phyloP scores from a whole-genome alignment of 2,888 invertebrate genomes.

The Trachelus troglodyta region DNA sequence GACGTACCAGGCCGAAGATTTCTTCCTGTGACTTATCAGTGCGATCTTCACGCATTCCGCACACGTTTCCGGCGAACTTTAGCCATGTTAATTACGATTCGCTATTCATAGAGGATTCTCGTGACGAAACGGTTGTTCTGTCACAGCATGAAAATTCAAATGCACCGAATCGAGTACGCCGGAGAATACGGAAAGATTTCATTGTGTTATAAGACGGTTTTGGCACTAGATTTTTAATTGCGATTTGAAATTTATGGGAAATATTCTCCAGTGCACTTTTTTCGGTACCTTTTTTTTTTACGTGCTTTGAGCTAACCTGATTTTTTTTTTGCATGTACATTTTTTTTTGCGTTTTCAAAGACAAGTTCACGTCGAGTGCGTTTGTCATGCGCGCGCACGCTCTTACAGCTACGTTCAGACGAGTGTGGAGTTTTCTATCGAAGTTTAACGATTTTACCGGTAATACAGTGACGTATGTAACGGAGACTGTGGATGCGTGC shows the following conservation, averaged over 20 bases:
- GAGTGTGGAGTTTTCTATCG: neutral
- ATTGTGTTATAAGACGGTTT: no score
- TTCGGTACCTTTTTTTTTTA: neutral
- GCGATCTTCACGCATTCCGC: constrained; percentile 1
- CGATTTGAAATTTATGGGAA: neutral
- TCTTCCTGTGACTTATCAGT: neutral
- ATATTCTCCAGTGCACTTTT: neutral
- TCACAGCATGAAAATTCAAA: neutral
- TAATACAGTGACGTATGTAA: neutral
- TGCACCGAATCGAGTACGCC: neutral
- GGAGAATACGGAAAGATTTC: neutral
- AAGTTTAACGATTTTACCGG: no score
- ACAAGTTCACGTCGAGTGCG: neutral
- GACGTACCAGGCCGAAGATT: neutral
- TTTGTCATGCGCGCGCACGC: neutral
- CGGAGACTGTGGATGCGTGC: neutral
- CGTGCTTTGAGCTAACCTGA: neutral
- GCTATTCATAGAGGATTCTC: neutral
- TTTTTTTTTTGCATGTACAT: neutral
- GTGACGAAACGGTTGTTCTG: neutral
- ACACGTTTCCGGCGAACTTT: neutral
- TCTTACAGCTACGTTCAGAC: neutral
- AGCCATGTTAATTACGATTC: neutral
- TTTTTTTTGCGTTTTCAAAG: neutral
- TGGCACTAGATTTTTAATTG: no score